phyloP scores from a whole-genome alignment of 2,113 vertebrate species.

The Arothron firmamentum region DNA sequence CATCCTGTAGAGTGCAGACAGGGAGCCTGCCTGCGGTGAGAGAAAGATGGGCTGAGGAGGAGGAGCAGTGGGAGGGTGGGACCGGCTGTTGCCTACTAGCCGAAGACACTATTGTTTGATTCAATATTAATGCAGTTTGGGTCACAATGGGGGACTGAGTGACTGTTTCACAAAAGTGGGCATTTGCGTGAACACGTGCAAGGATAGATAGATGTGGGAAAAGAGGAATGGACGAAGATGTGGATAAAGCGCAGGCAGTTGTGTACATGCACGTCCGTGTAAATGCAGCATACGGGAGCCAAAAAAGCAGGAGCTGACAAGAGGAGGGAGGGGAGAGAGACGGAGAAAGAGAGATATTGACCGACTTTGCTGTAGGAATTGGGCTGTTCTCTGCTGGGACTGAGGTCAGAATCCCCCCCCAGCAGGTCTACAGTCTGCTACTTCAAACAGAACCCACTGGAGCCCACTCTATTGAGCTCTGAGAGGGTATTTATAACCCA shows the following conservation, averaged over 20 bases:
- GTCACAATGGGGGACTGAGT: slow-evolving; percentile 73
- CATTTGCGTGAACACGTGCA: slow-evolving; percentile 60
- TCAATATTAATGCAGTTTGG: slow-evolving; percentile 83
- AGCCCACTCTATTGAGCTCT: slow-evolving; percentile 72
- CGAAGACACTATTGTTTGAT: slow-evolving; percentile 79
- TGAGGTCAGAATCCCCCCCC: slow-evolving; percentile 73
- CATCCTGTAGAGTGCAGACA: slow-evolving; percentile 77
- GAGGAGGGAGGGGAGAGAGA: slow-evolving; percentile 51
- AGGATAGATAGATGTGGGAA: slow-evolving; percentile 28
- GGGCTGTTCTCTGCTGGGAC: slow-evolving; percentile 71
- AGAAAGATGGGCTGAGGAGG: slow-evolving; percentile 66
- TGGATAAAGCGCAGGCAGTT: slow-evolving; percentile 41
- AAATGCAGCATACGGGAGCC: slow-evolving; percentile 20
- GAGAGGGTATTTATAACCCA: slow-evolving; percentile 78
- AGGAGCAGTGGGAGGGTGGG: slow-evolving; percentile 19
- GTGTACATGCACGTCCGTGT: slow-evolving; percentile 42
- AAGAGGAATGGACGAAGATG: slow-evolving; percentile 48
- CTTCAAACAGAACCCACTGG: slow-evolving; percentile 77
- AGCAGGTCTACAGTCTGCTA: slow-evolving; percentile 77
- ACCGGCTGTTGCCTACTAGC: slow-evolving; percentile 69
- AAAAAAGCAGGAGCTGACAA: slow-evolving; percentile 42
- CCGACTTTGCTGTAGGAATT: slow-evolving; percentile 71
- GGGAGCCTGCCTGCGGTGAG: slow-evolving; percentile 73
- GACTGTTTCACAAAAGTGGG: slow-evolving; percentile 74
- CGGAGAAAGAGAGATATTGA: slow-evolving; percentile 71